Conservation (phyloP, 1,140 invertebrate species). For the Bombus vancouverensis region DNA sequence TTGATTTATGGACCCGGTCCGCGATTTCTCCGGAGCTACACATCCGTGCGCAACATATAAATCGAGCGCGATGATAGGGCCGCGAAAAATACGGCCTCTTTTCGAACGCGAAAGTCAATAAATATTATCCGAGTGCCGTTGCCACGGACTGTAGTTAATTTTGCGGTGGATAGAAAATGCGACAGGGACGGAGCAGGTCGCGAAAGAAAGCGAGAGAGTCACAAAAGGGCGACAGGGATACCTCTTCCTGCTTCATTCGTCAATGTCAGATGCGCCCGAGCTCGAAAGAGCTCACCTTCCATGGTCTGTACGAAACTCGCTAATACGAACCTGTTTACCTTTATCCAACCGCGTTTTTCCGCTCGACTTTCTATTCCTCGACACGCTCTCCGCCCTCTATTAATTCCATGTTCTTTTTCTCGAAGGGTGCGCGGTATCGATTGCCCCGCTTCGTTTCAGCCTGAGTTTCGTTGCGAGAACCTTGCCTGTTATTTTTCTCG, state of each 20-base stretch:
- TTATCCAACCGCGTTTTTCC: slow-evolving; percentile 62
- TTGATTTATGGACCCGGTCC: slow-evolving; percentile 11
- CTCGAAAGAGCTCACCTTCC: slow-evolving; percentile 49
- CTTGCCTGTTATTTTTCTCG: slow-evolving; percentile 27
- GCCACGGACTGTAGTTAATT: slow-evolving; percentile 48
- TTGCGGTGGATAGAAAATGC: neutral
- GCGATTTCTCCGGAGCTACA: neutral
- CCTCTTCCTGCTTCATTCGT: slow-evolving; percentile 61
- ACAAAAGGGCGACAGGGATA: slow-evolving; percentile 54
- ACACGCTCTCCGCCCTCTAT: neutral
- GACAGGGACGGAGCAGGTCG: neutral
- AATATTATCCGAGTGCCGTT: slow-evolving; percentile 32
- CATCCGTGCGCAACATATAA: neutral
- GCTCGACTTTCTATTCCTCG: slow-evolving; percentile 46
- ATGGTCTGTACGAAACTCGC: slow-evolving; percentile 37
- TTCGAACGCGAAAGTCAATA: slow-evolving; percentile 38
- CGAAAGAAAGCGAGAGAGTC: slow-evolving; percentile 39
- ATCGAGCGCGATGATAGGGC: slow-evolving; percentile 2
- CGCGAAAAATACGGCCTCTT: slow-evolving; percentile 5
- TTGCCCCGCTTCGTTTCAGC: slow-evolving; percentile 19
- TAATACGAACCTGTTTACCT: slow-evolving; percentile 68
- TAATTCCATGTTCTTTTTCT: slow-evolving; percentile 4
- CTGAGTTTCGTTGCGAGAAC: slow-evolving; percentile 16
- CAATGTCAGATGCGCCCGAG: slow-evolving; percentile 45
- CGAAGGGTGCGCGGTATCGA: slow-evolving; percentile 26